These are phyloP conservation scores for Girardia tigrina DNA, from an alignment of 2,888 invertebrate species.

Conservation along the genomic window DNA sequence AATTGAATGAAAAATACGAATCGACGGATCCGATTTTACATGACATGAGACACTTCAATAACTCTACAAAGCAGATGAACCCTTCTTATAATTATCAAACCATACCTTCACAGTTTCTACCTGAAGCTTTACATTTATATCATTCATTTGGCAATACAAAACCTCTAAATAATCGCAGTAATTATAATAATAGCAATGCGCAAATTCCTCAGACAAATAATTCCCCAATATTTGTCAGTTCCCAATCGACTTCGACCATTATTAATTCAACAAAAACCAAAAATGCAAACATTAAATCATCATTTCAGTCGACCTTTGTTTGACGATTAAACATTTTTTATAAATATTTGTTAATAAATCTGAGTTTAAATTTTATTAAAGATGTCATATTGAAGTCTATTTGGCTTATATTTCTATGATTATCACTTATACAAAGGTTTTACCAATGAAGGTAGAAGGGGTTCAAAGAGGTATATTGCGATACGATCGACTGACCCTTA, in stretches of 20 bases:
- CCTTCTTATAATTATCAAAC: background rate
- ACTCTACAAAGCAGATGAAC: background rate
- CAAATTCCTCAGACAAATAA: background rate
- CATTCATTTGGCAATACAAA: background rate
- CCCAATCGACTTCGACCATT: background rate
- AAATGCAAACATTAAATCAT: background rate
- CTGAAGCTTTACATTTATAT: background rate
- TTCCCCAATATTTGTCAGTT: background rate
- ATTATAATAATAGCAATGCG: constrained; percentile 1
- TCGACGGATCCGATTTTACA: background rate
- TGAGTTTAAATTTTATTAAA: too few species aligned
- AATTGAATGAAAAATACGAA: background rate
- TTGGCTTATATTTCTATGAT: too few species aligned
- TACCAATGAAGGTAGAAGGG: too few species aligned
- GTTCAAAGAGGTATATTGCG: too few species aligned
- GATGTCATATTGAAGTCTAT: too few species aligned
- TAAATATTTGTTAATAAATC: background rate
- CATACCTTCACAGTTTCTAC: background rate
- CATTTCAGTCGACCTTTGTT: constrained; percentile 6
- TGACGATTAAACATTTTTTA: background rate
- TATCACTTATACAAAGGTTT: too few species aligned
- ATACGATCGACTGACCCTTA: too few species aligned
- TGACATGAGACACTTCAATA: background rate
- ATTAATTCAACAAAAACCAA: background rate
- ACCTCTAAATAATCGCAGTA: background rate